A percentile compares a stretch with the other conserved stretches of the same genome.
phyloP scores from a whole-genome alignment of 1,140 invertebrate genomes.

The Trichonephila clavipes region DNA sequence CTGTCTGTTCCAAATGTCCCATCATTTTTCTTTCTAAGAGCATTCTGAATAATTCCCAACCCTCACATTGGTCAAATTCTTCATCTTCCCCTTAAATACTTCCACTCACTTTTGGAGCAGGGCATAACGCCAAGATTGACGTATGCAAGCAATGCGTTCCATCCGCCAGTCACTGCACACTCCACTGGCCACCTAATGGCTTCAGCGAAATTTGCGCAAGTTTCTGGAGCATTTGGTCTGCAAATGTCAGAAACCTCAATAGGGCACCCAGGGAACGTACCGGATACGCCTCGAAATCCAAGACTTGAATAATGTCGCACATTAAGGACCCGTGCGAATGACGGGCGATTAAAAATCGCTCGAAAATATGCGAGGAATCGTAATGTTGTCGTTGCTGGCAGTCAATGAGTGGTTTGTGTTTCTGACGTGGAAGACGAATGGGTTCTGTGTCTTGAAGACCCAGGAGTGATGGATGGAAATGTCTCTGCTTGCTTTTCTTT shows the following conservation, averaged over 20 bases:
- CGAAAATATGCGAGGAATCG: slow-evolving; percentile 70
- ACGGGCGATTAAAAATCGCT: slow-evolving; percentile 71
- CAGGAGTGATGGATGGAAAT: slow-evolving; percentile 45
- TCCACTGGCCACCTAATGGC: slow-evolving; percentile 70
- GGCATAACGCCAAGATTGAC: slow-evolving; percentile 6
- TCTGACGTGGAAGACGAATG: slow-evolving; percentile 63
- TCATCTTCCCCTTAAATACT: neutral
- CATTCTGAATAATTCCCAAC: neutral
- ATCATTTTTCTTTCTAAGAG: neutral
- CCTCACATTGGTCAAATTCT: neutral
- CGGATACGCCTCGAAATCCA: slow-evolving; percentile 55
- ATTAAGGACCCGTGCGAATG: slow-evolving; percentile 58
- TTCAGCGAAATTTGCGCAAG: slow-evolving; percentile 45
- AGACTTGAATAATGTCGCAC: slow-evolving; percentile 75
- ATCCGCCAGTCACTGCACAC: slow-evolving; percentile 32
- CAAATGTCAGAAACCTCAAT: slow-evolving; percentile 66
- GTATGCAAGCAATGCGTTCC: slow-evolving; percentile 25
- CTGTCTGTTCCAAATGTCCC: neutral
- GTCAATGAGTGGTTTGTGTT: slow-evolving; percentile 69
- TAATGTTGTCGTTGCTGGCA: slow-evolving; percentile 68
- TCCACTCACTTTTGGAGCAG: neutral
- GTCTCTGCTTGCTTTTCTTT: slow-evolving; percentile 47
- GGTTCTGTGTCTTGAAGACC: slow-evolving; percentile 12
- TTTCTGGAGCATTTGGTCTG: slow-evolving; percentile 64
- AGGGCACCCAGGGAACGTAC: neutral